Evolutionary conservation across 2,113 vertebrate genomes (phyloP).

Genomic region (Engystomops pustulosus): DNA sequence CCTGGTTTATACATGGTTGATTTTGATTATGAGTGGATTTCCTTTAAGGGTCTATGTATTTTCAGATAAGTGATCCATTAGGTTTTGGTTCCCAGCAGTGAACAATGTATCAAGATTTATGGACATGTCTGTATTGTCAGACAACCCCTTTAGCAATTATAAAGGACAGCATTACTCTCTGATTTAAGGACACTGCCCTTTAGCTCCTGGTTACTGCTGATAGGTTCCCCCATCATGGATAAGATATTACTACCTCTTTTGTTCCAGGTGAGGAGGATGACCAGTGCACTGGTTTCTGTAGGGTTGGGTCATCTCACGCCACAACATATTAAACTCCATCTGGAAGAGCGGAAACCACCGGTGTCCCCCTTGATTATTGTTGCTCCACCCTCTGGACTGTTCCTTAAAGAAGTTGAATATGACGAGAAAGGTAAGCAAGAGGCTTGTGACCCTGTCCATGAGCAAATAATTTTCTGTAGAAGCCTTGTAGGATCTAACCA

Average conservation of each 20-base stretch:
- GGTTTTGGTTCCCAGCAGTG: no score
- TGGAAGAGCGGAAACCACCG: constrained; percentile 75
- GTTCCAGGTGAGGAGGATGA: constrained; percentile 86
- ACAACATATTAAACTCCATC: constrained; percentile 71
- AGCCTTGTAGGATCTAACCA: not conserved
- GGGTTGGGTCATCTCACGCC: constrained; percentile 76
- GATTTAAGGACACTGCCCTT: no score
- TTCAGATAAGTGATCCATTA: no score
- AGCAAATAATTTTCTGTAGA: not conserved
- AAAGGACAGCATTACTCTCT: no score
- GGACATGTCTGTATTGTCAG: no score
- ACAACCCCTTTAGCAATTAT: no score
- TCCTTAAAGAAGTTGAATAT: constrained; percentile 84
- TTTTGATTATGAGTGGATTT: no score
- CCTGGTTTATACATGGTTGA: no score
- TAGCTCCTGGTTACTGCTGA: not conserved
- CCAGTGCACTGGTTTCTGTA: constrained; percentile 83
- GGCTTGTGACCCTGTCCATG: not conserved
- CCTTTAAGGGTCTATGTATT: no score
- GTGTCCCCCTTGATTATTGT: constrained; percentile 71
- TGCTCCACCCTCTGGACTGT: constrained; percentile 83
- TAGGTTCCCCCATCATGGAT: not conserved
- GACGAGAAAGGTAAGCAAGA: constrained; percentile 44
- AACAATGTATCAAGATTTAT: no score
- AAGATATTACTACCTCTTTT: not conserved